A percentile compares a stretch with the other conserved stretches of the same genome.
Evolutionary conservation across 2,888 invertebrate genomes (phyloP).

Genomic region (Scrobipalpa atriplicella): DNA sequence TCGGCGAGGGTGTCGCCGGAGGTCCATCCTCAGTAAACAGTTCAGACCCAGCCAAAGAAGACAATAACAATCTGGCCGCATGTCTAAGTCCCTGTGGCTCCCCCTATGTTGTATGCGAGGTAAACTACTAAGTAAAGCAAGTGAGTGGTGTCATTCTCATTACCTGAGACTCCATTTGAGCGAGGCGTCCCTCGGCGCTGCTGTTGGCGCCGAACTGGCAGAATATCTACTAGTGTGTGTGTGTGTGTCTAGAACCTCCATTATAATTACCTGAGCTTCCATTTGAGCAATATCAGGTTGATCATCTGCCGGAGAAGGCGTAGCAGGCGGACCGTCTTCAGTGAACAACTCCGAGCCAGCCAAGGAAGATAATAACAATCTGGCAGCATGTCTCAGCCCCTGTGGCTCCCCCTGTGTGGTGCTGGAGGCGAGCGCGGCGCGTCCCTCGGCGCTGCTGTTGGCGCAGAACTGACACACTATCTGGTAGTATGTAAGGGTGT

Average conservation of each 20-base stretch:
- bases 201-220: constrained; percentile 89
- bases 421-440: constrained; percentile 71
- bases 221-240: constrained; percentile 94
- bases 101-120: constrained; percentile 30
- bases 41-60: constrained; percentile 69
- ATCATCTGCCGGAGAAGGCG: constrained; percentile 33
- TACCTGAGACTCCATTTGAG: no score
- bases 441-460: constrained; percentile 85
- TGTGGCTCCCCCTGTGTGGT: constrained; percentile 17
- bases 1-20: constrained; percentile 40
- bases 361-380: constrained; percentile 56
- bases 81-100: constrained; percentile 37
- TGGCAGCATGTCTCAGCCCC: constrained; percentile 49
- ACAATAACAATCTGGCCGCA: constrained; percentile 58
- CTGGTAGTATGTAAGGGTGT: constrained; percentile 95
- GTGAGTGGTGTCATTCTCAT: no score
- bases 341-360: constrained; percentile 83
- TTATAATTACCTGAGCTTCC: constrained; percentile 64
- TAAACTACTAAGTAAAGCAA: no score
- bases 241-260: no score
- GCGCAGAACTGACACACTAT: constrained; percentile 91
- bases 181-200: constrained; percentile 84
- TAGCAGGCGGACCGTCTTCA: constrained; percentile 76
- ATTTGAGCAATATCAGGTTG: constrained; percentile 55
- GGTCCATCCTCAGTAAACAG: constrained; percentile 85